Conservation (phyloP, 1,140 invertebrate species). For the Streblospio benedicti region DNA sequence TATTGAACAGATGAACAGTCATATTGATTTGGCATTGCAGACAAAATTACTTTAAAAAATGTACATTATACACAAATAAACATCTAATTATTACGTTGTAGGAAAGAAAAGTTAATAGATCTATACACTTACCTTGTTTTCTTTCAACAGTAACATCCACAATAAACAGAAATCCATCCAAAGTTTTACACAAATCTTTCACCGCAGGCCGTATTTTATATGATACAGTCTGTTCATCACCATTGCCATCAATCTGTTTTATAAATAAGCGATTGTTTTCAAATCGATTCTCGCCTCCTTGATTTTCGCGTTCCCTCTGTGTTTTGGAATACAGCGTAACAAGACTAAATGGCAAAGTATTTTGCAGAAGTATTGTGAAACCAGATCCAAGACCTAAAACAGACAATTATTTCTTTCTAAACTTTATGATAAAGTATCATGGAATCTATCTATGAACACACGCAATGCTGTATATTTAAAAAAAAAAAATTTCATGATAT, state of each 20-base stretch:
- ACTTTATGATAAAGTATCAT: neutral
- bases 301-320: constrained; percentile 12
- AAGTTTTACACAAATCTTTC: constrained; percentile 16
- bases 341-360: constrained; percentile 7
- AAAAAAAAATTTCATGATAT: neutral
- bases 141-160: constrained; percentile 5
- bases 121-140: constrained; percentile 10
- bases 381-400: constrained; percentile 13
- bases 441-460: neutral
- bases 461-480: neutral
- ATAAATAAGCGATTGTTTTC: constrained; percentile 1
- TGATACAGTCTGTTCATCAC: neutral
- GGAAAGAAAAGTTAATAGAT: neutral
- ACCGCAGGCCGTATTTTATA: constrained; percentile 5
- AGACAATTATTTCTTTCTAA: constrained; percentile 4
- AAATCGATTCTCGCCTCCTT: neutral
- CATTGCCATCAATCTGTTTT: neutral
- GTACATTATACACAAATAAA: neutral
- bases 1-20: neutral
- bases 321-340: constrained; percentile 15
- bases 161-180: constrained; percentile 18
- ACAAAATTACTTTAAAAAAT: neutral
- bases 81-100: neutral
- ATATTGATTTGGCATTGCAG: neutral
- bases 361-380: constrained; percentile 7